These are phyloP conservation scores for Criorhina ranunculi DNA, from an alignment of 2,888 invertebrate species.

Conservation along the genomic window DNA sequence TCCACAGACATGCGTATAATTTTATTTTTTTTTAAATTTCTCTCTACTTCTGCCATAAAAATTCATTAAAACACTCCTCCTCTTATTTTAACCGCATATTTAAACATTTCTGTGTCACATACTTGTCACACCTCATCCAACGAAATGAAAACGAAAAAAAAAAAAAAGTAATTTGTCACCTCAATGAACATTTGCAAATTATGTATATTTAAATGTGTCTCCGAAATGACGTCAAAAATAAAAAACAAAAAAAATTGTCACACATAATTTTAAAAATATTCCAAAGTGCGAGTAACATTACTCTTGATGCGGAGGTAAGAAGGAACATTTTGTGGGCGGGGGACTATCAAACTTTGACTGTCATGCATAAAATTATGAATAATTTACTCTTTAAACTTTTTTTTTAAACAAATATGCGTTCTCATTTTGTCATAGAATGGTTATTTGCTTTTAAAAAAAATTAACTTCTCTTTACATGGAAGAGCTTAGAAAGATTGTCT, in stretches of 20 bases:
- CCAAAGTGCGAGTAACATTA: slow-evolving; percentile 3
- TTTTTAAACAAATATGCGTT: background rate
- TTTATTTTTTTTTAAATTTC: too few species aligned
- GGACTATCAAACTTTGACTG: slow-evolving; percentile 2
- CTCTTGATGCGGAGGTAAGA: background rate
- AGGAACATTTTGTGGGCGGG: slow-evolving; percentile 3
- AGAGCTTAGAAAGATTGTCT: too few species aligned
- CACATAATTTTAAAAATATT: slow-evolving; percentile 11
- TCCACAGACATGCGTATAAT: too few species aligned
- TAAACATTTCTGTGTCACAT: background rate
- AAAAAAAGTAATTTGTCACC: slow-evolving; percentile 29
- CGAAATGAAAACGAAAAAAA: background rate
- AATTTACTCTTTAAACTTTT: background rate
- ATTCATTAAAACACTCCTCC: background rate
- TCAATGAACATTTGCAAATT: slow-evolving; percentile 20
- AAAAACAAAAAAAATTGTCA: background rate
- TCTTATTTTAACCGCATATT: background rate
- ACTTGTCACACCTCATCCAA: background rate
- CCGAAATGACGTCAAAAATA: background rate
- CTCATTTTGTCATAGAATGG: background rate
- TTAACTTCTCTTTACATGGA: too few species aligned
- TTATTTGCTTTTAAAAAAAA: background rate
- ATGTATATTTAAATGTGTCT: slow-evolving; percentile 26
- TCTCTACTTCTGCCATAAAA: background rate
- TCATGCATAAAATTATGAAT: slow-evolving; percentile 11